phyloP scores from a whole-genome alignment of 2,797 vertebrate species.

The Benthosema pterotum region DNA sequence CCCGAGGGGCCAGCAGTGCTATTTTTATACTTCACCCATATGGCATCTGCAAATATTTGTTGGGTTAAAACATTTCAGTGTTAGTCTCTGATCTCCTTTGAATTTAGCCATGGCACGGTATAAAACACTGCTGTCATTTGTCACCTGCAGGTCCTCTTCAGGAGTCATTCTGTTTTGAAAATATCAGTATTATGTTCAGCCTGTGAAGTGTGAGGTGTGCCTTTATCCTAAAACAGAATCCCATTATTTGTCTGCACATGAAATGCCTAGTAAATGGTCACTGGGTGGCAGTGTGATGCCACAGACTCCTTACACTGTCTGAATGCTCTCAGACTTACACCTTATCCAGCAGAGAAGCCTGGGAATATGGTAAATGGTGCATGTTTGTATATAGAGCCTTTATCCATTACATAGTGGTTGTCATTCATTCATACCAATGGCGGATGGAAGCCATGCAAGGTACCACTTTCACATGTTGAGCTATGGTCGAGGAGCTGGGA shows the following conservation, averaged over 20 bases:
- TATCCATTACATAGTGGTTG: no score
- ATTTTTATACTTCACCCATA: slow-evolving; percentile 1
- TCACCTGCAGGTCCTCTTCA: not conserved
- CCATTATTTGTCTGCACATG: not conserved
- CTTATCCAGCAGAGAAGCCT: slow-evolving; percentile 20
- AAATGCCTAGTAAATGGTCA: slow-evolving; percentile 43
- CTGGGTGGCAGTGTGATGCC: slow-evolving; percentile 66
- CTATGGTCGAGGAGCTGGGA: no score
- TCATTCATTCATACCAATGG: no score
- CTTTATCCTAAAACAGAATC: not conserved
- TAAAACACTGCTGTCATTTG: not conserved
- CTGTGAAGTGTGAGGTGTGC: no score
- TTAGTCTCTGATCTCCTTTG: no score
- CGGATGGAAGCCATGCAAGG: no score
- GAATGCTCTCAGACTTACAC: slow-evolving; percentile 4
- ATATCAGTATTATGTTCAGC: no score
- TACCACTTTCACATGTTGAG: no score
- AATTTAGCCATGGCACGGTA: no score
- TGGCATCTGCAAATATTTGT: not conserved
- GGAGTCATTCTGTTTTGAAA: not conserved
- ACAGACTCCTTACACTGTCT: slow-evolving; percentile 8
- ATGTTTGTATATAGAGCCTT: no score
- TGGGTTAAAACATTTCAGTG: no score
- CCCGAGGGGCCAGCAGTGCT: not conserved
- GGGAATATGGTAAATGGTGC: no score